Evolutionary conservation across 2,113 vertebrate genomes (phyloP).

Genomic region (Lophura nycthemera): DNA sequence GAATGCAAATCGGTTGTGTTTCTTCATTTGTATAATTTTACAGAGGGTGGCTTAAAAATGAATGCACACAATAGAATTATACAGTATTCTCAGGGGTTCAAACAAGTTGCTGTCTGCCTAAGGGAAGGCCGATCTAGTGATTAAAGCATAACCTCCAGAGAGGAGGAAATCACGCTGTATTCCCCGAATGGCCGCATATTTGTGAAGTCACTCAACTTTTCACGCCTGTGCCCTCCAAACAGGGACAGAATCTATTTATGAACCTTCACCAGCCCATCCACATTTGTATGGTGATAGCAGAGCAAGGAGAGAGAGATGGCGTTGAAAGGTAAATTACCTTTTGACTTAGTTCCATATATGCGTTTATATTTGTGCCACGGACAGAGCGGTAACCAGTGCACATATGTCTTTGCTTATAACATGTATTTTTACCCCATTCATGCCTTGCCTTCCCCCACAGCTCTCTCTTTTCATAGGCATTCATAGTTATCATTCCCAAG

Average conservation of each 20-base stretch:
- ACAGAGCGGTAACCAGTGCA: background rate
- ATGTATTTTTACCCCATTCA: background rate
- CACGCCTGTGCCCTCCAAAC: background rate
- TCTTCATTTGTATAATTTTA: conserved; percentile 51
- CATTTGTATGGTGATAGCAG: background rate
- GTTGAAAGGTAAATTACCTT: conserved; percentile 40
- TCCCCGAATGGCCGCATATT: background rate
- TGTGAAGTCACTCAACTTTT: conserved; percentile 32
- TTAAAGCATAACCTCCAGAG: conserved; percentile 30
- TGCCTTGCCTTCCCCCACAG: background rate
- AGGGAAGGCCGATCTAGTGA: background rate
- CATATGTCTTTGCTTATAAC: background rate
- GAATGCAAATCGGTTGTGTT: conserved; percentile 54
- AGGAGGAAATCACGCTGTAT: conserved; percentile 43
- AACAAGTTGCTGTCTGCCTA: conserved; percentile 15
- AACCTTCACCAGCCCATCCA: background rate
- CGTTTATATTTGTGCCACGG: background rate
- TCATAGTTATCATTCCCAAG: background rate
- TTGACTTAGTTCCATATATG: background rate
- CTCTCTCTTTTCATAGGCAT: background rate
- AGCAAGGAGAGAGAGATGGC: background rate
- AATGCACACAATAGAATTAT: conserved; percentile 63
- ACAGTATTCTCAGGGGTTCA: conserved; percentile 65
- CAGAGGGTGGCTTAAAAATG: conserved; percentile 57
- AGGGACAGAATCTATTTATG: background rate